Percentiles rank a stretch among this genome's conserved stretches.
These are phyloP conservation scores for Campylomormyrus tamandua DNA, from an alignment of 2,113 vertebrate genomes.

Conservation along the genomic window DNA sequence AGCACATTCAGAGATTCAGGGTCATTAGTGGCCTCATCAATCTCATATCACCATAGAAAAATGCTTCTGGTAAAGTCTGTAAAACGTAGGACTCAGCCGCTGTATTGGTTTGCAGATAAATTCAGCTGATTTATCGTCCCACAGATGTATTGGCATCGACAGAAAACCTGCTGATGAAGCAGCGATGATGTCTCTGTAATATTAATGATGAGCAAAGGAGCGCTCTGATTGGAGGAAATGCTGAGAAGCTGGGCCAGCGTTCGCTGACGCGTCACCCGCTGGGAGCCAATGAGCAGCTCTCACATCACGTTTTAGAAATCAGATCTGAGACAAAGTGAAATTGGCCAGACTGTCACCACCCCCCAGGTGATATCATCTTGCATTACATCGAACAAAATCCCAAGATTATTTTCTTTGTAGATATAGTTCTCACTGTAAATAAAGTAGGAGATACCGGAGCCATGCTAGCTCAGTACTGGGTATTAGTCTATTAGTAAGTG, in stretches of 20 bases:
- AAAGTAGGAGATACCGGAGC: neutral
- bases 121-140: neutral
- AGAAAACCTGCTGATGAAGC: neutral
- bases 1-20: neutral
- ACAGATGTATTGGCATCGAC: neutral
- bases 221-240: neutral
- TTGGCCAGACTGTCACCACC: neutral
- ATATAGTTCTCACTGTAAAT: neutral
- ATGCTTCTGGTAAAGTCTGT: neutral
- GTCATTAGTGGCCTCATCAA: neutral
- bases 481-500: neutral
- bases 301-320: neutral
- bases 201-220: neutral
- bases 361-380: neutral
- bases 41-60: neutral
- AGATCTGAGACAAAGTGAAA: neutral
- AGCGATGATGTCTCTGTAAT: neutral
- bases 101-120: neutral
- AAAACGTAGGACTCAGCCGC: neutral
- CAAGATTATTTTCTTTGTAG: neutral
- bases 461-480: neutral
- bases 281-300: neutral
- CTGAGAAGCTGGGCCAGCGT: neutral
- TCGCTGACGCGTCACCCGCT: neutral
- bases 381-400: neutral